A percentile compares a stretch with the other conserved stretches of the same genome.
Conservation (phyloP, 2,113 vertebrate species). For the Corvus hawaiiensis region DNA sequence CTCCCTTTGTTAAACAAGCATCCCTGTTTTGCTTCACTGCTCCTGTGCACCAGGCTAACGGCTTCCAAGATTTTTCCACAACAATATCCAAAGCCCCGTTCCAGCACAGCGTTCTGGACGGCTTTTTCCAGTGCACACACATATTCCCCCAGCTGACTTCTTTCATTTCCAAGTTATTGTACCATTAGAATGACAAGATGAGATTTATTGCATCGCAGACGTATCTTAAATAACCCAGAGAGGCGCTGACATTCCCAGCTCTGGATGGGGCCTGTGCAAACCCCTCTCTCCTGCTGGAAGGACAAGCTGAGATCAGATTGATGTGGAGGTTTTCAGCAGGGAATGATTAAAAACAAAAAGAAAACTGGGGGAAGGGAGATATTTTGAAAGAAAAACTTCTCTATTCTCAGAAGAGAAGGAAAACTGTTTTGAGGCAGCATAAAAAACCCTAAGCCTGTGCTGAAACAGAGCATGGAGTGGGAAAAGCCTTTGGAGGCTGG, state of each 20-base stretch:
- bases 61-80: conserved; percentile 36
- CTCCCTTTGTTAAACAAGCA: background rate
- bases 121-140: conserved; percentile 35
- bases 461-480: background rate
- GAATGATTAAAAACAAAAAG: conserved; percentile 7
- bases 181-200: background rate
- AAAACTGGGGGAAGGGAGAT: background rate
- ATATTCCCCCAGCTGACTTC: conserved; percentile 31
- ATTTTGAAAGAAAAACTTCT: conserved; percentile 12
- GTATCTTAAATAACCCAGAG: conserved; percentile 42
- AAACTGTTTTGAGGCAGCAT: background rate
- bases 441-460: background rate
- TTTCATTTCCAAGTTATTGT: conserved; percentile 47
- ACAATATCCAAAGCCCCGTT: background rate
- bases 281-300: conserved; percentile 43
- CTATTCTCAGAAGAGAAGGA: background rate
- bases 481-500: background rate
- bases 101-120: background rate
- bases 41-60: background rate
- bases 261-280: conserved; percentile 19
- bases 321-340: conserved; percentile 33
- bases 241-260: conserved; percentile 37
- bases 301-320: conserved; percentile 27
- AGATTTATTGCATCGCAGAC: background rate
- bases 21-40: background rate